Base-by-base conservation (phyloP, 2,888 invertebrate genomes). In the Cetonia aurata region DNA sequence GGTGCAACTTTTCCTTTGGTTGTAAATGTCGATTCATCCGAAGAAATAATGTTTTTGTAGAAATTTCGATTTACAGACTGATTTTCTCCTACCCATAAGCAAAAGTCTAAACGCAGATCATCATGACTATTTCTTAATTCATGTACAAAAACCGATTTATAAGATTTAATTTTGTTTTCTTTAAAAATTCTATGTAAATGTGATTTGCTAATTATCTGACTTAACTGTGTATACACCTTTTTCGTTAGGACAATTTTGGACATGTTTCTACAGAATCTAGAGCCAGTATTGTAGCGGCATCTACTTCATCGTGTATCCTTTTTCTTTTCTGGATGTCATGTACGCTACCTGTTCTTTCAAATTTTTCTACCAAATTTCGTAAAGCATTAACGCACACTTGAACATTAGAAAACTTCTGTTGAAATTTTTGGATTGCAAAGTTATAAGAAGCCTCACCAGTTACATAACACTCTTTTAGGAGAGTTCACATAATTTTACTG, bases 361-460 rank as follows among this genome's bases (percentile, higher is more conserved):
- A 53, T 10, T 19, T 53, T 53, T 53, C 19, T 53, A 53, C 53
- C 19, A 53, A 53, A 53, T 53, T 53, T 53, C 19, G 53, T 53
- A 19, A 19, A 53, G 19, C 53, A 8, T 53, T 53, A 19, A 25
- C 53, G 19, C 8, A 25, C 53, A 53, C 19, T 3, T 44, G 44
- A 44, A 44, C 13, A 44, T 44, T 44, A 44, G 44, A 6, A 44
- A 44, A 44, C 13, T 1, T 44, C 6, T 6, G 44, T 44, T 44
- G 44, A 44, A 44, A 44, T 44, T 44, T 44, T n/a, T 44, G 2
- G 6, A 44, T 44, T 2, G 44, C 44, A 44, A 44, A 44, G 6
- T 44, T 44, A 6, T 44, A 44, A 25, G 25, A 25, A 25, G 25
- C 25, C 25, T 25, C 25, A 44, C 44, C 44, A n/a, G 44, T 13